A percentile compares a stretch with the other conserved stretches of the same genome.
Conservation (phyloP, 2,888 invertebrate genomes). For the Mesochorus sp. region DNA sequence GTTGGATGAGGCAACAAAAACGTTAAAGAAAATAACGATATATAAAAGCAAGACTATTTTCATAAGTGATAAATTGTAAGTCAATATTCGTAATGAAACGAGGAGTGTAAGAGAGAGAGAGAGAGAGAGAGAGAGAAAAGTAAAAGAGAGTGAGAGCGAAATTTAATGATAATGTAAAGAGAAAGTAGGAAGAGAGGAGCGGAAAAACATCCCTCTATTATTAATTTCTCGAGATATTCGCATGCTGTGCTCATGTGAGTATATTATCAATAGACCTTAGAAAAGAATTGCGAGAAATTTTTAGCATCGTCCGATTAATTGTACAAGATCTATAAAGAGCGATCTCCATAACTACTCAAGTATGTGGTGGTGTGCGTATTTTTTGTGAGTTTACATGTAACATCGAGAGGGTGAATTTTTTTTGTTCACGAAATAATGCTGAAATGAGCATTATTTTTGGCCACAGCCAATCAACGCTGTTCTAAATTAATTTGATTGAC, state of each 20-base stretch:
- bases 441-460: conserved; percentile 12
- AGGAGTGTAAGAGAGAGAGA: conserved; percentile 40
- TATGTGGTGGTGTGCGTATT: conserved; percentile 8
- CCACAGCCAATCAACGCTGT: conserved; percentile 1
- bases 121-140: conserved; percentile 30
- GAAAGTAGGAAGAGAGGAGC: background rate
- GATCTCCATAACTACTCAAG: background rate
- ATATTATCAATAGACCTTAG: too few species aligned
- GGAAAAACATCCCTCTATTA: conserved; percentile 38
- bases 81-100: conserved; percentile 77
- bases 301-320: conserved; percentile 53
- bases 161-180: conserved; percentile 40
- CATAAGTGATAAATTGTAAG: conserved; percentile 80
- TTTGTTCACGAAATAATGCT: background rate
- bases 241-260: conserved; percentile 27
- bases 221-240: conserved; percentile 49
- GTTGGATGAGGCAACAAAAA: conserved; percentile 36
- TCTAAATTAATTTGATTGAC: conserved; percentile 35
- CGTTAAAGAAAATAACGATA: conserved; percentile 71
- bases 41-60: conserved; percentile 79
- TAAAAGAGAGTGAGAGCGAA: conserved; percentile 17
- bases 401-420: conserved; percentile 6
- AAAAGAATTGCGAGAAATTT: conserved; percentile 47
- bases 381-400: conserved; percentile 30
- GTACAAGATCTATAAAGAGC: conserved; percentile 48